These are phyloP conservation scores for Scaptomyza tumidula DNA, from an alignment of 2,888 invertebrate genomes.

Conservation along the genomic window DNA sequence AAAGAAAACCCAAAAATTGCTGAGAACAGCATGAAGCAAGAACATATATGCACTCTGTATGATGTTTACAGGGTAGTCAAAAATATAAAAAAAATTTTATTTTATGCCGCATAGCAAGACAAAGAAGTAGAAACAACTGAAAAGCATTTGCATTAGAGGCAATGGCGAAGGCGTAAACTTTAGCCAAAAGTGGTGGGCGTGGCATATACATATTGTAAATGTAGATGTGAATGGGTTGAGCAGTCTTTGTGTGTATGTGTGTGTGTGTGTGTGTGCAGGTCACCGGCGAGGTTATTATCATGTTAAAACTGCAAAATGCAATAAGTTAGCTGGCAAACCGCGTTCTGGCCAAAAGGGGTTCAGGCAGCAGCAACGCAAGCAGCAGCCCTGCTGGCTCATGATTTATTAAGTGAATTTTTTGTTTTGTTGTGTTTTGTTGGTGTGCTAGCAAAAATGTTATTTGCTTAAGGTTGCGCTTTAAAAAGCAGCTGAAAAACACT, in stretches of 20 bases:
- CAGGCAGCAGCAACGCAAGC: slow-evolving; percentile 1
- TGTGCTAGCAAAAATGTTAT: slow-evolving; percentile 20
- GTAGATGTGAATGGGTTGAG: slow-evolving; percentile 1
- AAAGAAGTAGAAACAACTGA: slow-evolving; percentile 38
- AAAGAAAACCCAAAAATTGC: too few relatives aligned
- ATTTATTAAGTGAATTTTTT: slow-evolving; percentile 63
- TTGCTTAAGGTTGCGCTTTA: slow-evolving; percentile 8
- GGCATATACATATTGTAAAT: not conserved
- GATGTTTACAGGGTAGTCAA: slow-evolving; percentile 18
- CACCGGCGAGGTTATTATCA: slow-evolving; percentile 66
- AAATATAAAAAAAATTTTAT: slow-evolving; percentile 10
- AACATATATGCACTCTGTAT: not conserved
- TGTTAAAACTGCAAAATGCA: slow-evolving; percentile 69
- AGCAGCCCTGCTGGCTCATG: slow-evolving; percentile 57
- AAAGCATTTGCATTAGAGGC: slow-evolving; percentile 53
- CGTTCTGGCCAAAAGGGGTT: slow-evolving; percentile 38
- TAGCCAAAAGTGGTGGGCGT: slow-evolving; percentile 24
- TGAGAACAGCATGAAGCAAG: not conserved
- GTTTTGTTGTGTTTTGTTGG: not conserved
- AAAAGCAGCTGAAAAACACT: slow-evolving; percentile 5
- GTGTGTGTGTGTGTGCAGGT: slow-evolving; percentile 21
- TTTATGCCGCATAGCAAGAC: slow-evolving; percentile 12
- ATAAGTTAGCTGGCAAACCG: slow-evolving; percentile 67
- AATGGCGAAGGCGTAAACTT: slow-evolving; percentile 42
- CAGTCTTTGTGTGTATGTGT: not conserved